These are phyloP conservation scores for Gisinianus flammeolus DNA, from an alignment of 2,888 invertebrate species.

Conservation along the genomic window DNA sequence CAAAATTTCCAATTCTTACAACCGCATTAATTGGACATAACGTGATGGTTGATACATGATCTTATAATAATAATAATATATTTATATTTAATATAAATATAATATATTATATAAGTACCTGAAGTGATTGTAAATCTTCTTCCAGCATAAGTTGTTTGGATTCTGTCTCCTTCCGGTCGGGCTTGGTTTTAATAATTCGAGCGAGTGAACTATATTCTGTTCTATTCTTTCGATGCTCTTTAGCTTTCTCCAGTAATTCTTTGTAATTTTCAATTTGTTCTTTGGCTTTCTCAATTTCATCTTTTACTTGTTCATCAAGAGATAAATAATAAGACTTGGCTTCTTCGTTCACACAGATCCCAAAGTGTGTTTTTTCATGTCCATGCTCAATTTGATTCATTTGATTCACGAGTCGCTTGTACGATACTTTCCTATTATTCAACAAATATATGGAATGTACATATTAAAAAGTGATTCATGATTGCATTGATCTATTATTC, in stretches of 20 bases:
- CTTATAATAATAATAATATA: no score
- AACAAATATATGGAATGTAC: no score
- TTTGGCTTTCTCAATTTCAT: constrained; percentile 79
- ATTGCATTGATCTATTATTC: no score
- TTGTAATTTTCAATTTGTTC: constrained; percentile 82
- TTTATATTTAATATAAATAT: no score
- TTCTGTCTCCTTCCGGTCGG: constrained; percentile 80
- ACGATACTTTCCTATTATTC: constrained; percentile 69
- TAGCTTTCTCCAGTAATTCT: constrained; percentile 59
- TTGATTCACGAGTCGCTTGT: constrained; percentile 81
- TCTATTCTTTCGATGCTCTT: constrained; percentile 73
- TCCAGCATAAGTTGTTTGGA: constrained; percentile 73
- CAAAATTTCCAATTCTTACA: no score
- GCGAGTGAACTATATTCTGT: constrained; percentile 93
- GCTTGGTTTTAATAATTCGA: constrained; percentile 87
- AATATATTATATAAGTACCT: constrained; percentile 61
- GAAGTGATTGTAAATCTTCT: constrained; percentile 73
- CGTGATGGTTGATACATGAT: no score
- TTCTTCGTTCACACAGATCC: constrained; percentile 80
- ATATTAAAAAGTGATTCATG: no score
- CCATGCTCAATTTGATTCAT: constrained; percentile 87
- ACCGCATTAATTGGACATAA: no score
- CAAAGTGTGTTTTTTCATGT: constrained; percentile 79
- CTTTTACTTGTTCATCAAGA: constrained; percentile 77
- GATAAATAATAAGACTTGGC: constrained; percentile 82